Evolutionary conservation across 2,113 vertebrate species (phyloP).

Genomic region (Alosa alosa): DNA sequence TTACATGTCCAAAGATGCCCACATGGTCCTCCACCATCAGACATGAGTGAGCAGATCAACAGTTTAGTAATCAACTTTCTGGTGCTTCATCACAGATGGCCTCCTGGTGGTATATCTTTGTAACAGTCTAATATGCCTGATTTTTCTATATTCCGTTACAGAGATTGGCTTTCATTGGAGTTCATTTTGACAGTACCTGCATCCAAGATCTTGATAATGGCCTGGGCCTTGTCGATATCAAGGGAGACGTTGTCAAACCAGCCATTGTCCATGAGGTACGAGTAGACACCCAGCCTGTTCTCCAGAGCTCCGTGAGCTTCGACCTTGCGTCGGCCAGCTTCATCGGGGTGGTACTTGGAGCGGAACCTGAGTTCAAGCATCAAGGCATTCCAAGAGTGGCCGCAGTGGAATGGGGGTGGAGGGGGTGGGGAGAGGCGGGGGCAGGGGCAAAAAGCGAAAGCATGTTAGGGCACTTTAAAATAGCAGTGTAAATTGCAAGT

Average conservation of each 20-base stretch:
- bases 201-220: slow-evolving; percentile 86
- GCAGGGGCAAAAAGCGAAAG: slow-evolving; percentile 44
- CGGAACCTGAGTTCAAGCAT: slow-evolving; percentile 76
- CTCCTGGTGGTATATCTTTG: too few species aligned
- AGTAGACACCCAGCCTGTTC: slow-evolving; percentile 81
- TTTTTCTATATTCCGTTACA: not conserved
- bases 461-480: not conserved
- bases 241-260: slow-evolving; percentile 84
- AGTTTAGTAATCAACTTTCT: too few species aligned
- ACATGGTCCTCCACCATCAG: too few species aligned
- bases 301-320: slow-evolving; percentile 79
- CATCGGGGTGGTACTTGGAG: slow-evolving; percentile 92
- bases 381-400: not conserved
- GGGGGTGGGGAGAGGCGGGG: slow-evolving; percentile 43
- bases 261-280: slow-evolving; percentile 81
- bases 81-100: too few species aligned
- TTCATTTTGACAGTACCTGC: slow-evolving; percentile 68
- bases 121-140: too few species aligned
- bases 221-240: slow-evolving; percentile 83
- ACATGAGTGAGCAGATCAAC: too few species aligned
- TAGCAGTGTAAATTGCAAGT: not conserved
- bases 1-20: too few species aligned
- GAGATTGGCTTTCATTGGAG: too few species aligned
- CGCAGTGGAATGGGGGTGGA: slow-evolving; percentile 23
- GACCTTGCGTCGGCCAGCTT: slow-evolving; percentile 78